phyloP scores from a whole-genome alignment of 1,140 invertebrate genomes.

The Ridgeia piscesae region DNA sequence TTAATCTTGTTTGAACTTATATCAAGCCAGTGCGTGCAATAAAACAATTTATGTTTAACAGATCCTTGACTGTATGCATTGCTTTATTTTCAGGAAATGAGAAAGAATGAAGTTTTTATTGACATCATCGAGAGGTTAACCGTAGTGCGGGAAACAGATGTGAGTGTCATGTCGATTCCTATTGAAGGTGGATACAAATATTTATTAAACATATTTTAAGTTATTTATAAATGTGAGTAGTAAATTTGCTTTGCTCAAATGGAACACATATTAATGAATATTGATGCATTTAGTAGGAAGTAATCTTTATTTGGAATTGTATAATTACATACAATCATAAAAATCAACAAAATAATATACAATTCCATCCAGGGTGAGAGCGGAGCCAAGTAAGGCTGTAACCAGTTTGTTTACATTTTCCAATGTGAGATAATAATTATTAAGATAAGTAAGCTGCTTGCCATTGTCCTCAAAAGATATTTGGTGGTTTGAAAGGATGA shows the following conservation, averaged over 20 bases:
- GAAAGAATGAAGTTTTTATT: slow-evolving; percentile 49
- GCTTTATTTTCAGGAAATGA: slow-evolving; percentile 38
- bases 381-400: no score
- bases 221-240: neutral
- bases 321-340: no score
- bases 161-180: slow-evolving; percentile 34
- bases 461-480: no score
- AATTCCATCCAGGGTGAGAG: no score
- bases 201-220: neutral
- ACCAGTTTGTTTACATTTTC: no score
- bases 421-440: no score
- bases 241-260: neutral
- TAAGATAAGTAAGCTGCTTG: no score
- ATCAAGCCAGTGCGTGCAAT: neutral
- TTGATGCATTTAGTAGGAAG: no score
- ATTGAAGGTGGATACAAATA: neutral
- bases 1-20: neutral
- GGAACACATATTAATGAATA: no score
- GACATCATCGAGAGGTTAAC: slow-evolving; percentile 48
- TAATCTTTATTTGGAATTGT: no score
- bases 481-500: no score
- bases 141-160: slow-evolving; percentile 40
- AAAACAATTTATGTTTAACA: neutral
- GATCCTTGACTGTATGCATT: neutral
- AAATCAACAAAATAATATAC: no score